Base-by-base conservation (phyloP, 2,113 vertebrate species). In the Spheniscus mendiculus region DNA sequence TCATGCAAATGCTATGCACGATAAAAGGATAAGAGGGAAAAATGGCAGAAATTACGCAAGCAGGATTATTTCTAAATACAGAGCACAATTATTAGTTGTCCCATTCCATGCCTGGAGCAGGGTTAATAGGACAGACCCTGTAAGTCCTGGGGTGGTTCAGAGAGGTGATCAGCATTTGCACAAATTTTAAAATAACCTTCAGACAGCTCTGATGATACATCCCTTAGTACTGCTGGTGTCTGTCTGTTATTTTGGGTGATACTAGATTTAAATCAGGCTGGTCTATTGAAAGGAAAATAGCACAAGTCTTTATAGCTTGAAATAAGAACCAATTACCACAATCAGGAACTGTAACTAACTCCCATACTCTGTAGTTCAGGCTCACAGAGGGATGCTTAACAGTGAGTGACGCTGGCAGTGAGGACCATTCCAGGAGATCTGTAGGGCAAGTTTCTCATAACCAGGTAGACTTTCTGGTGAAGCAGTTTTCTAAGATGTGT, bases 51-150 rank as follows among this genome's bases (percentile, higher is more conserved):
- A 94, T 90, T 66, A 66, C 25, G 73, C 19, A 34, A 49, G 26
- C 30, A 89, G 45, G n/a, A 50, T 70, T 94, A 29, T 92, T 89
- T 90, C 88, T 93, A 89, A 92, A 84, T 66, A 55, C 32, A 55
- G 67, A 77, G 8, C 10, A 16, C 13, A 77, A 44, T 58, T 86
- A 50, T 81, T 71, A 58, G 5, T 63, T 74, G 50, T 78, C 15
- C 59, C 38, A 42, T 86, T 83, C 29, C 0, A 1, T 0, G 0
- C 63, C n/a, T 90, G n/a, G 36, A 40, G 10, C 27, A 45, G 55
- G 49, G n/a, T 65, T 73, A 86, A 90, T 66, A 56, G 29, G 30
- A 65, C 23, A 83, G 55, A 78, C 38, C 20, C 22, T 73, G 16
- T 61, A 83, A 72, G 6, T 71, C 38, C 34, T 83, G 11, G 14